These are phyloP conservation scores for Daphoenositta chrysoptera DNA, from an alignment of 2,113 vertebrate genomes.

Conservation along the genomic window DNA sequence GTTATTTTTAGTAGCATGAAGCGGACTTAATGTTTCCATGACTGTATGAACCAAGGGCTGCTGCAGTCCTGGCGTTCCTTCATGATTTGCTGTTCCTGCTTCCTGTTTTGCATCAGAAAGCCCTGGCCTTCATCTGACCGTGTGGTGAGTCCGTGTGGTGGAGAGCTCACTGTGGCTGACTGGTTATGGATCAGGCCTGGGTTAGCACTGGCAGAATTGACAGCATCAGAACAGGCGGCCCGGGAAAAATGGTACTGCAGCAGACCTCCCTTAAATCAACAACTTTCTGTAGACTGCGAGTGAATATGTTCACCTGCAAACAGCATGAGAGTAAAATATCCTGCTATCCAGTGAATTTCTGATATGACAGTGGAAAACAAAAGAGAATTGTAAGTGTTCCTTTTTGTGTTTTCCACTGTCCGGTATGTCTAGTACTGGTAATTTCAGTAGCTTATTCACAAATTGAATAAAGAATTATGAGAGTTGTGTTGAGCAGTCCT, in stretches of 20 bases:
- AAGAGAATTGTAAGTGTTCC: background rate
- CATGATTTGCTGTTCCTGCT: slow-evolving; percentile 28
- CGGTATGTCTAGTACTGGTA: background rate
- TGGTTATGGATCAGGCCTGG: background rate
- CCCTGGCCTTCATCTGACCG: background rate
- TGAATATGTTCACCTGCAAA: background rate
- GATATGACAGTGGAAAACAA: background rate
- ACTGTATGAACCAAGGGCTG: background rate
- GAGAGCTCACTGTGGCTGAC: background rate
- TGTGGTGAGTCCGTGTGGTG: background rate
- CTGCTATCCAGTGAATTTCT: background rate
- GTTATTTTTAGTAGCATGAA: slow-evolving; percentile 19
- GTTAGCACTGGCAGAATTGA: background rate
- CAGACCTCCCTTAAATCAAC: background rate
- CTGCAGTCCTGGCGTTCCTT: slow-evolving; percentile 19
- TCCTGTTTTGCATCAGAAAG: background rate
- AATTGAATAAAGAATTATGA: background rate
- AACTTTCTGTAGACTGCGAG: rapidly evolving
- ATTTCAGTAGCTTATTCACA: background rate
- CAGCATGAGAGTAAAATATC: background rate
- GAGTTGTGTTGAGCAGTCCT: background rate
- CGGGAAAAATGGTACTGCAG: background rate
- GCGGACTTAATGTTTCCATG: background rate
- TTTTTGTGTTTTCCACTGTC: background rate
- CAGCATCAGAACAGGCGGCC: background rate